Base-by-base conservation (phyloP, 2,888 invertebrate genomes). In the Linyphia triangularis region DNA sequence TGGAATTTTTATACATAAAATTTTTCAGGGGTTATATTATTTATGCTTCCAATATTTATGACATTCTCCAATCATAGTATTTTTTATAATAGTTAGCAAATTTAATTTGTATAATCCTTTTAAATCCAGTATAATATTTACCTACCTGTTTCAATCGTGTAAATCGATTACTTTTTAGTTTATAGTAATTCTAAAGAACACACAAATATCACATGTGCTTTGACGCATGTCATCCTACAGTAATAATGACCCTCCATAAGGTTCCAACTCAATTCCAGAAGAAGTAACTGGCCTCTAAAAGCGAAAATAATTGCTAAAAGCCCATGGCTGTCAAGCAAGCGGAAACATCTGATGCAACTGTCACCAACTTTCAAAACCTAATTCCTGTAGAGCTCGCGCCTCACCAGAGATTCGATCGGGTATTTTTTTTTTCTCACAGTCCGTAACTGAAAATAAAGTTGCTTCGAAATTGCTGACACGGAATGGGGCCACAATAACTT, bases 361-460 rank as follows among this genome's bases (percentile, higher is more conserved):
- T 73, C 83, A 83, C 83, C 72, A 72, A 65, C 43, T 72, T 83
- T 51, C 22, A n/a, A 40, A 73, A 37, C 65, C 40, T 65, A 82
- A 61, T 82, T 82, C 70, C 70, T 24, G 81, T 82, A 82, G 72
- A 65, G 72, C 63, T 73, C 37, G 37, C 70, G 81, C 81, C 59
- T 70, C 70, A 59, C 40, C 33, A 70, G 33, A 57, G 28, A 67
- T 79, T 79, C 67, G 70, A 81, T 81, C 59, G 69, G 33, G 33
- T 4, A 6, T 6, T 33, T 33, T n/a, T 40, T 57, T 22, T 22
- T 67, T 51, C 51, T 33, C 81, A 22, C 24, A n/a, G 24, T 26
- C 59, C 30, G 69, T 69, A 57, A 70, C 61, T 24, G 51, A 70
- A 81, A 81, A 81, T 57, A 81, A 70, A 81, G 33, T 81, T 33